phyloP scores from a whole-genome alignment of 2,113 vertebrate species.

The Erpornis zantholeuca region DNA sequence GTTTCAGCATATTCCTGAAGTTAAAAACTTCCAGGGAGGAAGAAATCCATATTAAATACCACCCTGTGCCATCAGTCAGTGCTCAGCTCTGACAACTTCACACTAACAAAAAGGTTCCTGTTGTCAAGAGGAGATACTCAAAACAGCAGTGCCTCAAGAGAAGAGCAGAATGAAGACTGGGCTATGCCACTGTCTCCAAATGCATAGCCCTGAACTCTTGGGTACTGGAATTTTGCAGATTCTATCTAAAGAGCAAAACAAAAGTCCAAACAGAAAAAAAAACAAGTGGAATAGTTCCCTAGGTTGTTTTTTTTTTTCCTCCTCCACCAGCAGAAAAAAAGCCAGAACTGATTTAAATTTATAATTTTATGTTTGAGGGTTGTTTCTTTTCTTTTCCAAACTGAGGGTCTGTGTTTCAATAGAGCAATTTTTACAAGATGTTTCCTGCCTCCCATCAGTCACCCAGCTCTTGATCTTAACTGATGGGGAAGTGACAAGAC shows the following conservation, averaged over 20 bases:
- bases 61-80: neutral
- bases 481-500: neutral
- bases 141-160: neutral
- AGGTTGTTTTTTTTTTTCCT: no score
- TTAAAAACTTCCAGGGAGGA: neutral
- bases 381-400: neutral
- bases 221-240: neutral
- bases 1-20: neutral
- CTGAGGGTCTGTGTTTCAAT: neutral
- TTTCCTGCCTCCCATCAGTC: neutral
- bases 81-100: neutral
- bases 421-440: neutral
- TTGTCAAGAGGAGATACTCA: neutral
- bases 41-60: neutral
- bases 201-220: neutral
- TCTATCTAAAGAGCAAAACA: neutral
- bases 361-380: neutral
- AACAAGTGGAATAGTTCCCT: neutral
- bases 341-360: neutral
- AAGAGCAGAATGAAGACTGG: neutral
- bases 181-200: neutral
- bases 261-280: neutral
- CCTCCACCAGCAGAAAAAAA: neutral
- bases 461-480: neutral
- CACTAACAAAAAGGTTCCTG: neutral